Base-by-base conservation (phyloP, 2,113 vertebrate genomes). In the Lamprotornis superbus region DNA sequence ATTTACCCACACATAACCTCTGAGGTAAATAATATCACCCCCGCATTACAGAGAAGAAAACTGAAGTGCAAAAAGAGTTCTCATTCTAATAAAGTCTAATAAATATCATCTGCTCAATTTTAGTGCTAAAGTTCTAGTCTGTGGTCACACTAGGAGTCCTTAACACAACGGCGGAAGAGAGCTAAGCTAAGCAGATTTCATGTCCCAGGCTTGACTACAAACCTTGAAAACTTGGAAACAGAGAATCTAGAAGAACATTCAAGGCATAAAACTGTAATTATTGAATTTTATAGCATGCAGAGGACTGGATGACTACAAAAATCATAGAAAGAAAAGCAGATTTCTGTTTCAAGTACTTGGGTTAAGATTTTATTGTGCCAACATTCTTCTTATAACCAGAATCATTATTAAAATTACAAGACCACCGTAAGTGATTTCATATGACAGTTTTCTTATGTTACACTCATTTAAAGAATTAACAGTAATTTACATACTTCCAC, bases 321-420 rank as follows among this genome's bases (percentile, higher is more conserved):
- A 61, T 42, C 15, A 64, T 2, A 56, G 64, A 55, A 69, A 83
- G 24, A 76, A 90, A 91, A 55, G 39, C 22, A 6, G 50, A 87
- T 53, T 91, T 82, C n/a, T 44, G 35, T 37, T 95, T 86, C 56
- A 83, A 80, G 47, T 40, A 81, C 65, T 80, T 74, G 55, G 11
- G 13, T 70, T 73, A 84, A 67, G 55, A 90, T 93, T 95, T 88
- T 79, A 93, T 56, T 79, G 55, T 53, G 79, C 39, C 71, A 94
- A 88, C 16, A 50, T 90, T 91, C 44, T 80, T 95, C 44, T 71
- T 49, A 76, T 23, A 88, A 88, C 49, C 55, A 61, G 70, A 93
- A 93, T 17, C 2, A 6, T 79, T 87, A 85, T 44, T 87, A 85
- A 83, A 93, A 83, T 83, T 50, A 85, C 46, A 76, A 80, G 88